Evolutionary conservation across 2,113 vertebrate species (phyloP).

Genomic region (Apodemus speciosus): DNA sequence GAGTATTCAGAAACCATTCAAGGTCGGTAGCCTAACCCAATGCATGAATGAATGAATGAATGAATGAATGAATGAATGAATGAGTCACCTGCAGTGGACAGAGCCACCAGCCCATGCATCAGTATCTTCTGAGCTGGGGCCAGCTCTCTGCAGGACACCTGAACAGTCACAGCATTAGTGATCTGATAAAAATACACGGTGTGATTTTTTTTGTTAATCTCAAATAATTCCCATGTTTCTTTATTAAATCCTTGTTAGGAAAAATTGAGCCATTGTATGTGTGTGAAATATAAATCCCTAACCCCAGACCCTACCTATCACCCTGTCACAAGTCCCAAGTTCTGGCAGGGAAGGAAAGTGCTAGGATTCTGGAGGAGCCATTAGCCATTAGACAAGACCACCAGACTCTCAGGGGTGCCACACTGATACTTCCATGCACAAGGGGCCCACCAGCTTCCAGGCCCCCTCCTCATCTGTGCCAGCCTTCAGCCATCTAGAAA

Average conservation of each 20-base stretch:
- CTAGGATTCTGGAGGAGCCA: not conserved
- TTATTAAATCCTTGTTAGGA: conserved; percentile 16
- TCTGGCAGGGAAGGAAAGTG: not conserved
- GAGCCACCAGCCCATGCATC: not conserved
- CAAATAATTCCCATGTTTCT: not conserved
- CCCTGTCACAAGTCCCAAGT: not conserved
- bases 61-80: too few relatives aligned
- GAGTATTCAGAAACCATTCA: not conserved
- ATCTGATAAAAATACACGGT: not conserved
- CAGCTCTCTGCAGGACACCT: not conserved
- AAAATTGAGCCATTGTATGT: not conserved
- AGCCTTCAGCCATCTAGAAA: rapidly evolving
- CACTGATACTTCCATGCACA: rapidly evolving
- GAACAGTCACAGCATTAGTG: rapidly evolving
- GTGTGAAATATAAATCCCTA: not conserved
- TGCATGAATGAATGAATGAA: too few relatives aligned
- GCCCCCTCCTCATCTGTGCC: not conserved
- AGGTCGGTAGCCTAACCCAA: not conserved
- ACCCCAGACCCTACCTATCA: not conserved
- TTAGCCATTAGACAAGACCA: not conserved
- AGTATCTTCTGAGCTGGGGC: not conserved
- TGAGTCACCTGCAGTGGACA: too few relatives aligned
- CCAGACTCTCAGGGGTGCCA: not conserved
- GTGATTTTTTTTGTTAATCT: not conserved
- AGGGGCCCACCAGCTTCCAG: not conserved